A percentile compares a stretch with the other conserved stretches of the same genome.
phyloP scores from a whole-genome alignment of 2,113 vertebrate species.

The Glaucidium brasilianum region DNA sequence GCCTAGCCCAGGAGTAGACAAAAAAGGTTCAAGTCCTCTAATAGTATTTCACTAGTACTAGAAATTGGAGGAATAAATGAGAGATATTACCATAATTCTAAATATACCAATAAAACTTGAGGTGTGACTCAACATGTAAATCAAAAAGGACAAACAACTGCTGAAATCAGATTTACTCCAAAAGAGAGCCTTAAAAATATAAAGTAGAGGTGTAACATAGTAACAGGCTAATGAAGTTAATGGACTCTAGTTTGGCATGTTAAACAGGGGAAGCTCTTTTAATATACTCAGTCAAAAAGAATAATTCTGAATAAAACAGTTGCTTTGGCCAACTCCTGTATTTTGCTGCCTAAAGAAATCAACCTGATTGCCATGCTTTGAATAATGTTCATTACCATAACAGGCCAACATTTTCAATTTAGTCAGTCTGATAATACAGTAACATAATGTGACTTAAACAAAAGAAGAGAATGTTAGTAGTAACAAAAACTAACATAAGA shows the following conservation, averaged over 20 bases:
- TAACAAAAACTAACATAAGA: neutral
- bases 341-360: neutral
- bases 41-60: neutral
- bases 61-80: neutral
- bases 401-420: neutral
- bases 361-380: neutral
- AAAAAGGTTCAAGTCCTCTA: neutral
- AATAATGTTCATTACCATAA: neutral
- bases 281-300: neutral
- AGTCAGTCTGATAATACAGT: neutral
- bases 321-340: neutral
- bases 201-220: neutral
- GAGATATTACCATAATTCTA: neutral
- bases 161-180: neutral
- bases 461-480: neutral
- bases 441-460: neutral
- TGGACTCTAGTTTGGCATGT: neutral
- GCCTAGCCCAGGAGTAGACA: neutral
- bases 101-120: neutral
- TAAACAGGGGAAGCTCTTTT: neutral
- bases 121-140: neutral
- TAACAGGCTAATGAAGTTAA: neutral
- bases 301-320: neutral
- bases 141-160: neutral
- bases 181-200: neutral